phyloP scores from a whole-genome alignment of 2,888 invertebrate species.

The Spodoptera littoralis region DNA sequence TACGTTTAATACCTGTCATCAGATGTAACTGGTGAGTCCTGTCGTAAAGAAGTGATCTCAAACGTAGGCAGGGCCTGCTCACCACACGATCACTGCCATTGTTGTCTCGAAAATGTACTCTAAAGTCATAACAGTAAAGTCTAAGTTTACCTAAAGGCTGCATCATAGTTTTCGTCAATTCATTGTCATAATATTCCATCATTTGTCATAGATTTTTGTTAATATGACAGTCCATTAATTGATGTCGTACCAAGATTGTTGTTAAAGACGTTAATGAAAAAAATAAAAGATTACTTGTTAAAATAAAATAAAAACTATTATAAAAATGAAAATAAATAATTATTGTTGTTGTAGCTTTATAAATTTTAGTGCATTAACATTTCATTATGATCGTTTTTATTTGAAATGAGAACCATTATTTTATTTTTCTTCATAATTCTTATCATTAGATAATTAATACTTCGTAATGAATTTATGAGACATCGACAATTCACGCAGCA shows the following conservation, averaged over 20 bases:
- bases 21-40: constrained; percentile 63
- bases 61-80: constrained; percentile 65
- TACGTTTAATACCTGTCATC: constrained; percentile 56
- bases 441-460: background rate
- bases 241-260: constrained; percentile 42
- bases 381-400: constrained; percentile 17
- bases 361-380: constrained; percentile 14
- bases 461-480: constrained; percentile 7
- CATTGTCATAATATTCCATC: constrained; percentile 50
- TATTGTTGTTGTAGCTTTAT: constrained; percentile 15
- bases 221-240: constrained; percentile 50
- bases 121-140: constrained; percentile 59
- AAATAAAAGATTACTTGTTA: constrained; percentile 21
- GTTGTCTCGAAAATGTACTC: constrained; percentile 69
- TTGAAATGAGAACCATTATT: background rate
- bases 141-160: constrained; percentile 65
- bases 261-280: constrained; percentile 25
- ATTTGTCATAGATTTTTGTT: constrained; percentile 53
- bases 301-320: constrained; percentile 36
- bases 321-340: constrained; percentile 2
- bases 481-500: constrained; percentile 27
- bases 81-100: constrained; percentile 76
- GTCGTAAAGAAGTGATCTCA: constrained; percentile 85
- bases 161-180: constrained; percentile 50
- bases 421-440: background rate